Percentiles rank a stretch among this genome's conserved stretches.
These are phyloP conservation scores for Syncerus caffer DNA, from an alignment of 2,797 vertebrate species.

Conservation along the genomic window DNA sequence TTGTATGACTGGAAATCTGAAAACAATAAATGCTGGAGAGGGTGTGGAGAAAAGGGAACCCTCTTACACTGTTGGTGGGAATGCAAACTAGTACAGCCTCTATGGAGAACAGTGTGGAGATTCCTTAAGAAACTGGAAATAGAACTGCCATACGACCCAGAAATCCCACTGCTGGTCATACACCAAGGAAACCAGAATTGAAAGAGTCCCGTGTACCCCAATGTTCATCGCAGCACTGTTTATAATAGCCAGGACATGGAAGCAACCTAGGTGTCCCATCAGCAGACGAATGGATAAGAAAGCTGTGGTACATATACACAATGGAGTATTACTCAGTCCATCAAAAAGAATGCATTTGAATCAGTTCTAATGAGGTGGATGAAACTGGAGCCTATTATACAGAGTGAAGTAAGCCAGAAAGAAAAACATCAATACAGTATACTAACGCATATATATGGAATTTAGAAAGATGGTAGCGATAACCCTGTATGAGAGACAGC, in stretches of 20 bases:
- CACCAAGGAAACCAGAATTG: accelerated
- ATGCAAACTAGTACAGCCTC: neutral
- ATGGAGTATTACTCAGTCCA: neutral
- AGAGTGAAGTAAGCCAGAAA: neutral
- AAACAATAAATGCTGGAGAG: neutral
- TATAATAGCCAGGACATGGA: neutral
- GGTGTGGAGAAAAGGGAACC: neutral
- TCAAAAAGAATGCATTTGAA: neutral
- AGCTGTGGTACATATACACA: neutral
- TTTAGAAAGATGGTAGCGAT: neutral
- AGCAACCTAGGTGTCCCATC: neutral
- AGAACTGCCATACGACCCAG: neutral
- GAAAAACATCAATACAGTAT: neutral
- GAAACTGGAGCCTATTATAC: neutral
- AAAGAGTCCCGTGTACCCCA: neutral
- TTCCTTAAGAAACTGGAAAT: neutral
- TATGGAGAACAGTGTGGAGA: neutral
- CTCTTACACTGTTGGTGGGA: neutral
- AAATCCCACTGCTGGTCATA: neutral
- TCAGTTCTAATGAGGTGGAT: neutral
- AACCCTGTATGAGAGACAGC: neutral
- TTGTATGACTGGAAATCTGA: neutral
- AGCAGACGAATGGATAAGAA: neutral
- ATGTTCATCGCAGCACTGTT: neutral
- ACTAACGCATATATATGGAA: neutral